Percentiles rank a stretch among this genome's conserved stretches.
These are phyloP conservation scores for Leptatherina wallacei DNA, from an alignment of 2,797 vertebrate species.

Conservation along the genomic window DNA sequence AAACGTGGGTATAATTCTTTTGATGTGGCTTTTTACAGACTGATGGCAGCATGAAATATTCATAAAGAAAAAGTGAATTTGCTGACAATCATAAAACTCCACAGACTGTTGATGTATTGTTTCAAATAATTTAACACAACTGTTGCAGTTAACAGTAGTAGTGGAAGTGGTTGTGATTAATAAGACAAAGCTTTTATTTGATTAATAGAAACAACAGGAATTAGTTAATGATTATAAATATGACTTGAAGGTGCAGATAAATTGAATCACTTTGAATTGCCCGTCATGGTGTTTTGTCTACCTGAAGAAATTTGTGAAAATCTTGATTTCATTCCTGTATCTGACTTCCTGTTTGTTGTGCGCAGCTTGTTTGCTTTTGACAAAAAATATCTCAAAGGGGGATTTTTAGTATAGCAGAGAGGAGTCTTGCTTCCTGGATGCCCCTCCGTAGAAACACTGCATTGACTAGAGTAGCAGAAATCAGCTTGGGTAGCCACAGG, in stretches of 20 bases:
- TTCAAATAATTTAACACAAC: slow-evolving; percentile 33
- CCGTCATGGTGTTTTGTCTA: background rate
- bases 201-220: slow-evolving; percentile 7
- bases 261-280: slow-evolving; percentile 2
- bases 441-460: background rate
- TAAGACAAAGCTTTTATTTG: slow-evolving; percentile 15
- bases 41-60: slow-evolving; percentile 62
- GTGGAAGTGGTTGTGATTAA: background rate
- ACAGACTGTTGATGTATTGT: slow-evolving; percentile 10
- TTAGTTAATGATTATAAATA: slow-evolving; percentile 25
- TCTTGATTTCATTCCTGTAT: background rate
- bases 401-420: background rate
- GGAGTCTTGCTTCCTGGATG: background rate
- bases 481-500: background rate
- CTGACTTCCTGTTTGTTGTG: background rate
- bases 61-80: slow-evolving; percentile 46
- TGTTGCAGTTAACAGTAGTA: background rate
- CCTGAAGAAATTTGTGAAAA: background rate
- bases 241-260: slow-evolving; percentile 37
- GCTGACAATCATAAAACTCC: slow-evolving; percentile 56
- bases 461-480: background rate
- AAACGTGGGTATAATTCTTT: slow-evolving; percentile 40
- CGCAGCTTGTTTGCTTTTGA: background rate
- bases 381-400: background rate
- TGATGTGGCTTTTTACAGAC: slow-evolving; percentile 59